Base-by-base conservation (phyloP, 2,888 invertebrate species). In the Tiliacea citrago region DNA sequence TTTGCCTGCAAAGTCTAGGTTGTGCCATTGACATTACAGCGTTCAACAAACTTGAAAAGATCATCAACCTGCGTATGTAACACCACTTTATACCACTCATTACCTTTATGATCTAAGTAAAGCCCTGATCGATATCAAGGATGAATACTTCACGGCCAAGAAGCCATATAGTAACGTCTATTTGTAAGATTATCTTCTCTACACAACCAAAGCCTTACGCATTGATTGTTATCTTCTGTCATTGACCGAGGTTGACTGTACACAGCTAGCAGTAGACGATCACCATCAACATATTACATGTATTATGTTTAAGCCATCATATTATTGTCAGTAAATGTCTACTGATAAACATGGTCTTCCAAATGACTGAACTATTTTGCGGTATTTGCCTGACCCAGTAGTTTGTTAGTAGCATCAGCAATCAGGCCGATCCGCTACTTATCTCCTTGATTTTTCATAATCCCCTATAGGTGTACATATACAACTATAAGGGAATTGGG, bases 91-190 rank as follows among this genome's bases (percentile, higher is more conserved):
- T 69, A 74, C 79, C 29, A 81, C 13, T 79, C 29, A 49, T 71
- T 65, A 81, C 69, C 21, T 74, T 60, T 55, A 68, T 74, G 66
- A 84, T 58, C 4, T 65, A 51, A 80, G 84, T 18, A 39, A 61
- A 80, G 39, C 53, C 68, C 75, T 73, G 84, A 81, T 81, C 69
- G 35, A 84, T 70, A 81, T 75, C 85, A 84, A 81, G 81, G 76
- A 55, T 74, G 49, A 51, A 60, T 74, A 55, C 51, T 81, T 75
- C 81, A 75, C 24, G 63, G 57, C 5, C 57, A 68, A 81, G 69
- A 81, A 81, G 63, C 75, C 85, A 51, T 61, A 79, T 13, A 65
- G 51, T 62, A 49, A 35, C 45, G 45, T 61, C 55, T 68, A 60
- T 63, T 60, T 51, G 68, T 65, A 75, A 75, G 62, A 81, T 75